Base-by-base conservation (phyloP, 37 sponge, comb jelly and placozoan genomes). In the Hexactinellida sp. region DNA sequence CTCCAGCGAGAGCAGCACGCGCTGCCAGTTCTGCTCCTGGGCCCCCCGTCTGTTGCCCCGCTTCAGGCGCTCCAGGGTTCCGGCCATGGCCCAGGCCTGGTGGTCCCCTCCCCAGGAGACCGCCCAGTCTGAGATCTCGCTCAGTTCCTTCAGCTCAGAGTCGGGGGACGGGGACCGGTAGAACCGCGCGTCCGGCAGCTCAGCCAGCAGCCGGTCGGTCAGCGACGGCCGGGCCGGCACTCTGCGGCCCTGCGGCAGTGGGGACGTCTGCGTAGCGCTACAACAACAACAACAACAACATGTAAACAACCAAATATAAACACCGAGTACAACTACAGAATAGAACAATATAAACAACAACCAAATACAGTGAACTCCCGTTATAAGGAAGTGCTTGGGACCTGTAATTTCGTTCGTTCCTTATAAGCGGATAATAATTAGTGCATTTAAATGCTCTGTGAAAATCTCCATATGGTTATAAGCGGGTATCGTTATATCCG, bases 41-140 rank as follows among this genome's bases (percentile, higher is more conserved):
- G 82, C 82, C 9, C 94, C 94, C 39, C 86, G 86, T 28, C 89
- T 36, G 36, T 90, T 85, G 0, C 87, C 94, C 51, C 88, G 86
- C 83, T 87, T 90, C 37, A 94, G 89, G 30, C 90, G 90, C 85
- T 94, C 92, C 13, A 91, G 84, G 5, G 94, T 94, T 9, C 38
- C 36, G 51, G 92, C 89, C 94, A 91, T 91, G 0, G 82, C 83
- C 90, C 90, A 90, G 21, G 87, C 94, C 39, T 37, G 54, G 0
- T 84, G 37, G 23, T 87, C 94, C 38, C 90, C 92, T 35, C 94
- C 92, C 92, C 94, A 91, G 13, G n/a, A 37, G 0, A 87, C 37
- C 83, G 89, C 37, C 89, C 88, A 89, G 16, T 91, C 71, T 0
- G 82, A 55, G 37, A 94, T 63, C 82, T 88, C 82, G n/a, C 87